These are phyloP conservation scores for Megaceryle alcyon DNA, from an alignment of 2,797 vertebrate species.

Conservation along the genomic window DNA sequence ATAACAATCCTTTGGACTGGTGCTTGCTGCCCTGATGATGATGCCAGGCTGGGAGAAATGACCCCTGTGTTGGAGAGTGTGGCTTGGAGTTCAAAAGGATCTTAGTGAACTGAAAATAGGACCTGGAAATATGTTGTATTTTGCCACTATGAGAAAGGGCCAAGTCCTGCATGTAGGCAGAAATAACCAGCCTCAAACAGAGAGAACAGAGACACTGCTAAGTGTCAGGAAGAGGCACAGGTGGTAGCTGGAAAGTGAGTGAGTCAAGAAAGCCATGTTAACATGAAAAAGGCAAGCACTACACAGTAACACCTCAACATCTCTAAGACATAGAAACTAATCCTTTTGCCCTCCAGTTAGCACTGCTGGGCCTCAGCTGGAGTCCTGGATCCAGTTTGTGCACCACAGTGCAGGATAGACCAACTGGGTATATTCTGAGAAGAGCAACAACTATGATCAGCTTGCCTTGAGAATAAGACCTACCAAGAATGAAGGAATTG, in stretches of 20 bases:
- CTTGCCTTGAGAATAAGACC: neutral
- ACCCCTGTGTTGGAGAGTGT: neutral
- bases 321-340: neutral
- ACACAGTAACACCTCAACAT: neutral
- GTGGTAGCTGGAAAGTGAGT: too few relatives aligned
- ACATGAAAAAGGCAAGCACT: neutral
- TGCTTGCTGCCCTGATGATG: neutral
- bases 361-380: neutral
- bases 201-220: neutral
- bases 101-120: neutral
- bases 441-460: neutral
- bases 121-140: neutral
- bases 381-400: neutral
- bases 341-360: neutral
- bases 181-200: neutral
- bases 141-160: neutral
- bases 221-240: neutral
- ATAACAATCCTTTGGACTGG: neutral
- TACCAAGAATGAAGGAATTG: neutral
- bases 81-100: neutral
- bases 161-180: neutral
- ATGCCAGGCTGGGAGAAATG: neutral
- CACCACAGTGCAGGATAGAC: too few relatives aligned
- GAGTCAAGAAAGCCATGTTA: neutral
- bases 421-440: too few relatives aligned